phyloP scores from a whole-genome alignment of 2,113 vertebrate species.

The Pitta sordida region DNA sequence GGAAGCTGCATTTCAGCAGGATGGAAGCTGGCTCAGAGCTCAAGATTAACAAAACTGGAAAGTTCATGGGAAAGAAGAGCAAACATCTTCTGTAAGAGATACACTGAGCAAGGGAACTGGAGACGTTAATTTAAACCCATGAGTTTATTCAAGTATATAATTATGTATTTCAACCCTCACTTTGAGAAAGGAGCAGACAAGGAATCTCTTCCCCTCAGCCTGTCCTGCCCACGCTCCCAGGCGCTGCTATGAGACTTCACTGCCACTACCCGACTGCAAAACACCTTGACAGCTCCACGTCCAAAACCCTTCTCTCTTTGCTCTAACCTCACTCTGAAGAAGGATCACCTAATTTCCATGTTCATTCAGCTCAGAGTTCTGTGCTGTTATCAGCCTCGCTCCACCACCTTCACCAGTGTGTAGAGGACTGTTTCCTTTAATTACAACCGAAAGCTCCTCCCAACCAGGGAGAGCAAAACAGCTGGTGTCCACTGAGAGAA shows the following conservation, averaged over 20 bases:
- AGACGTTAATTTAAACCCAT: not conserved
- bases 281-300: not conserved
- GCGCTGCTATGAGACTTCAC: not conserved
- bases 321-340: constrained; percentile 10
- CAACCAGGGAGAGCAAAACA: constrained; percentile 30
- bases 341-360: constrained; percentile 24
- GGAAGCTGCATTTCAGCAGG: not conserved
- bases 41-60: not conserved
- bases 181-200: not conserved
- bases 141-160: not conserved
- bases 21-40: not conserved
- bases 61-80: not conserved
- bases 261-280: not conserved
- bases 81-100: not conserved
- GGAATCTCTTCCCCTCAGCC: not conserved
- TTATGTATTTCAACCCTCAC: not conserved
- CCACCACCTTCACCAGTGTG: not conserved
- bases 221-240: not conserved
- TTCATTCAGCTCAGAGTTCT: constrained; percentile 18
- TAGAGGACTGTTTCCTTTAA: constrained; percentile 37
- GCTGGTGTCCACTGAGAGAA: constrained; percentile 18
- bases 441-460: constrained; percentile 53
- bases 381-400: constrained; percentile 18
- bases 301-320: not conserved
- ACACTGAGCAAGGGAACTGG: not conserved